Evolutionary conservation across 2,113 vertebrate genomes (phyloP), one percentile per base, ranked within the genome.

Genomic region (Anser cygnoides): DNA sequence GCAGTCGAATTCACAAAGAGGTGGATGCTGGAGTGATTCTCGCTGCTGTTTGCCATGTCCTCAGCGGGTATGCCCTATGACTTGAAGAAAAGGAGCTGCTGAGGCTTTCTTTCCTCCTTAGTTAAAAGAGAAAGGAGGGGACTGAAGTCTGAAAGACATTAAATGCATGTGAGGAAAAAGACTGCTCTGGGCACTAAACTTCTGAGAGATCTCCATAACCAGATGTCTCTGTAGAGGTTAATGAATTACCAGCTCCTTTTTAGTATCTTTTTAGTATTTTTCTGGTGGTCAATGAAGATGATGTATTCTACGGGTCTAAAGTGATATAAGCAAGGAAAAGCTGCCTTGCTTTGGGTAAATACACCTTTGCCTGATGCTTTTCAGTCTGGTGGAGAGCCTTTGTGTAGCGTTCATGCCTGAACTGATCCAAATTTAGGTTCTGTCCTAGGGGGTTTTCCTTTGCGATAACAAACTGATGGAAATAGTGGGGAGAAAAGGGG

Each of bases 71-170:
- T 22, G 61, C 26, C 9, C 44, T 13, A 44, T 11, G 26, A 8
- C 55, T 20, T 35, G 49, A 31, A 35, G 54, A 25, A 46, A 13
- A 31, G 15, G 33, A 14, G 9, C 67, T 39, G 33, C 5, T 4
- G 0, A 1, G 46, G 8, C 31, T 73, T 44, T 50, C 7, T 67
- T 15, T 6, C 4, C 7, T 66, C 19, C 2, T 0, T 17, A 3
- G 6, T n/a, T 50, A 3, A 54, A 37, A 37, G 44, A 19, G 49
- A 11, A 18, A 33, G n/a, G 41, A 74, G 10, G 11, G 20, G 14
- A 21, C 52, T 61, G 50, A 49, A 35, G 25, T 28, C 20, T 54
- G 76, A 82, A 28, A 46, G 29, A 52, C 14, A 20, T 23, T 5
- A 49, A 86, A 59, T 49, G 21, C 11, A 4, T 25, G 25, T 17